Conservation (phyloP, 2,797 vertebrate genomes). For the Onychomys torridus region DNA sequence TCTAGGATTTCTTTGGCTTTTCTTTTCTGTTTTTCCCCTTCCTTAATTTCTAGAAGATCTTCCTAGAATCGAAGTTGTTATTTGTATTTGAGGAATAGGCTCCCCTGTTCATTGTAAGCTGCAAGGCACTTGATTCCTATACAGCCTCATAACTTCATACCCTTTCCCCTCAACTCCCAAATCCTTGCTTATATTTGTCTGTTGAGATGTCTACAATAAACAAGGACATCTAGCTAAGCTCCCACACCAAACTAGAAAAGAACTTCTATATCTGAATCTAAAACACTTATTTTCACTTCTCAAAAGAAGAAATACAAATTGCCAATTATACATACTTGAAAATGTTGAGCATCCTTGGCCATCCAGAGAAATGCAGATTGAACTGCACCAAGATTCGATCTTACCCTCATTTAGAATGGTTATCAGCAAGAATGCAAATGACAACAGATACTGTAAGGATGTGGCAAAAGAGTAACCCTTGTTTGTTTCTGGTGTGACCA, state of each 20-base stretch:
- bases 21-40: neutral
- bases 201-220: neutral
- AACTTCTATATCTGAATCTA: neutral
- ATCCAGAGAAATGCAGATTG: neutral
- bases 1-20: neutral
- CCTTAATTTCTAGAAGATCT: neutral
- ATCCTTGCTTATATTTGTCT: neutral
- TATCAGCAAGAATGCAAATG: neutral
- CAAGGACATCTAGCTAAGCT: too few species aligned
- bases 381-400: neutral
- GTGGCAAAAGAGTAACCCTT: neutral
- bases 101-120: neutral
- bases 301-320: neutral
- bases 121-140: neutral
- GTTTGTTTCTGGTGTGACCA: neutral
- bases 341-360: neutral
- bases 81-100: neutral
- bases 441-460: neutral
- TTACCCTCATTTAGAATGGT: neutral
- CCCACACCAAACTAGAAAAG: too few species aligned
- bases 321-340: neutral
- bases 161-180: neutral
- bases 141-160: fast-evolving
- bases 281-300: neutral
- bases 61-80: neutral